Base-by-base conservation (phyloP, 2,888 invertebrate species). In the Schizaphis graminum region DNA sequence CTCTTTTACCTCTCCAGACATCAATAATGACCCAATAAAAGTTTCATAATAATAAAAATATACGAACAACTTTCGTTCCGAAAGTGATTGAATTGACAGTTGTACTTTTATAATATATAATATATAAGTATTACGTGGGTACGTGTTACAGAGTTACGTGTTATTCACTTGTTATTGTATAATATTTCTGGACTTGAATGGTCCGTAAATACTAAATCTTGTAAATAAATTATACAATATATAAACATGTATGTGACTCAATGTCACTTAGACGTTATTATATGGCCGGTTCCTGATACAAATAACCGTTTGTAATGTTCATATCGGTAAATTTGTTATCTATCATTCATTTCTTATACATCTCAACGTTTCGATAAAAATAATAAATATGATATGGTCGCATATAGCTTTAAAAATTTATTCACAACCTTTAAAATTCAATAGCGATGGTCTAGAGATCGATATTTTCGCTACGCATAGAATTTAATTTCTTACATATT, bases 11-110 rank as follows among this genome's bases (percentile, higher is more conserved):
- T 94, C 86, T 94, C 41, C 85, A 84, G 85, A 94, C 85, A 84
- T 89, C 89, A 86, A 94, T 94, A 94, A 94, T 91, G 86, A 91
- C 26, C 93, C 90, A 61, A 90, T 94, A 94, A 90, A 94, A 90
- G 93, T 94, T 94, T 85, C 85, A 49, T 61, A 90, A 91, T 57
- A 57, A 89, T 89, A 35, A 28, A 61, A 85, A 77, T 56, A 57
- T 57, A 57, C 10, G 24, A 91, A 88, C 67, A 67, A 88, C 53
- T 53, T 92, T 88, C 28, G 41, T 53, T 41, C 1, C 21, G n/a
- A 89, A 89, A 88, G 53, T 92, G 67, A 93, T 89, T 77, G 53
- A 77, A 53, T 88, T 61, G 92, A 92, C 86, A 90, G 90, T 67
- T n/a, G 90, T 47, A 24, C n/a, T n/a, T n/a, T 24, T 4, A 26